These are phyloP conservation scores for Venturia canescens DNA, from an alignment of 1,140 invertebrate genomes.

Conservation along the genomic window DNA sequence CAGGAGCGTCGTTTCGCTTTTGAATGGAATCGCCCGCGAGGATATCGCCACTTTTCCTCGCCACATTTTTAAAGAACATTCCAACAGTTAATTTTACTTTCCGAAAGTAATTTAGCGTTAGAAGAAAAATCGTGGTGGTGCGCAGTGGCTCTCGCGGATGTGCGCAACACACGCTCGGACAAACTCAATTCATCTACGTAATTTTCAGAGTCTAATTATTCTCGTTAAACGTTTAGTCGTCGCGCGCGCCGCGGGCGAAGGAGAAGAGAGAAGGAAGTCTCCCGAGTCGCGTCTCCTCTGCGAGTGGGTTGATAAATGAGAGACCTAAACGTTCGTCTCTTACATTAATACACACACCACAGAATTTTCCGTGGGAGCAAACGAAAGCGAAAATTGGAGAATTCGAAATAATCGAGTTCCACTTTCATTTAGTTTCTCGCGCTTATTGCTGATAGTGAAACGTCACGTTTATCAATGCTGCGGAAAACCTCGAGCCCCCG, in stretches of 20 bases:
- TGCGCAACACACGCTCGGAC: background rate
- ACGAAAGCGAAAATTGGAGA: background rate
- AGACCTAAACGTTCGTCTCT: slow-evolving; percentile 54
- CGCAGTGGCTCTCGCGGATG: background rate
- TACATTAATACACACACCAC: background rate
- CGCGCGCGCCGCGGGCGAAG: background rate
- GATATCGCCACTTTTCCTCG: no score
- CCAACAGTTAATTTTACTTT: background rate
- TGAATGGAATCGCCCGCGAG: background rate
- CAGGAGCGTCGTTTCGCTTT: background rate
- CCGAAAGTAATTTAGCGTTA: background rate
- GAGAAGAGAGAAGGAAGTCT: slow-evolving; percentile 21
- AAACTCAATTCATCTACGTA: slow-evolving; percentile 21
- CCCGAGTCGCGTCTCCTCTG: slow-evolving; percentile 25
- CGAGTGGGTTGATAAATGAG: slow-evolving; percentile 47
- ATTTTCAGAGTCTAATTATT: slow-evolving; percentile 53
- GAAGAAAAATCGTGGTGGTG: slow-evolving; percentile 1
- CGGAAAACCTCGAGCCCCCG: no score
- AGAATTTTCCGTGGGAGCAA: background rate
- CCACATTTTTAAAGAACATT: background rate
- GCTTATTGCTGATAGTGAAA: background rate
- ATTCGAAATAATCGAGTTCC: background rate
- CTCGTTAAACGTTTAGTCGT: slow-evolving; percentile 49
- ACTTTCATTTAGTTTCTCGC: background rate
- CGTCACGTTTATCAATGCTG: no score